phyloP scores from a whole-genome alignment of 2,888 invertebrate species.

The Drosophila siamana region DNA sequence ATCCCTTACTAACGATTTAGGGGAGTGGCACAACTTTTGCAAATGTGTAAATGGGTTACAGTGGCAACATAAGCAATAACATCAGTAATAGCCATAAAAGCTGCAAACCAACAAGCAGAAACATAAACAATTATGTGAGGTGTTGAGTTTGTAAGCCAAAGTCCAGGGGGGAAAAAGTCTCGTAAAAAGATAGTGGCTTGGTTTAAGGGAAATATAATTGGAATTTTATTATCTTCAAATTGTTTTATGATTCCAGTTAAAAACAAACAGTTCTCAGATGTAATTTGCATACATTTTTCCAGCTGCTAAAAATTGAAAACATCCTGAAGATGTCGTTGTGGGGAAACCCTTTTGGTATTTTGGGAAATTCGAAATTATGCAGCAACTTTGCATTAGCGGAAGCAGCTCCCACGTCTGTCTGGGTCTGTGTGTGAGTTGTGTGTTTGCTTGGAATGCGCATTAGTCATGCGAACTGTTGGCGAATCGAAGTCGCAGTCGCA shows the following conservation, averaged over 20 bases:
- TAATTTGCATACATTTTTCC: not conserved
- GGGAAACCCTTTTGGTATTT: constrained; percentile 9
- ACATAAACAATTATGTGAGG: constrained; percentile 10
- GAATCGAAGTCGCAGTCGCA: not conserved
- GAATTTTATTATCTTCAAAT: too few species aligned
- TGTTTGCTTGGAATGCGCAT: constrained; percentile 57
- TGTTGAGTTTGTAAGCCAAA: constrained; percentile 2
- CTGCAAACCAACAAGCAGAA: not conserved
- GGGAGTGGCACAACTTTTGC: constrained; percentile 44
- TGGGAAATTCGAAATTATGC: constrained; percentile 2
- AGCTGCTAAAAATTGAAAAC: not conserved
- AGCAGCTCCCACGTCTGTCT: constrained; percentile 24
- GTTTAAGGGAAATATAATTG: too few species aligned
- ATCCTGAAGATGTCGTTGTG: not conserved
- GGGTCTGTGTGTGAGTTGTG: constrained; percentile 10
- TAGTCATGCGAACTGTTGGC: constrained; percentile 54
- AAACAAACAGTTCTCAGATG: not conserved
- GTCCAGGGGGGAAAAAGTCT: too few species aligned
- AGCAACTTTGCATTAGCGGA: constrained; percentile 28
- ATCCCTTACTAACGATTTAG: constrained; percentile 38
- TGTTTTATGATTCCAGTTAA: too few species aligned
- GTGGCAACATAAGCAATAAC: constrained; percentile 40
- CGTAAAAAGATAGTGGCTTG: too few species aligned
- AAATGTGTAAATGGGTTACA: constrained; percentile 59
- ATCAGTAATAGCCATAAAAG: not conserved